A percentile compares a stretch with the other conserved stretches of the same genome.
phyloP scores from a whole-genome alignment of 2,888 invertebrate species.

The Pherbina coryleti region DNA sequence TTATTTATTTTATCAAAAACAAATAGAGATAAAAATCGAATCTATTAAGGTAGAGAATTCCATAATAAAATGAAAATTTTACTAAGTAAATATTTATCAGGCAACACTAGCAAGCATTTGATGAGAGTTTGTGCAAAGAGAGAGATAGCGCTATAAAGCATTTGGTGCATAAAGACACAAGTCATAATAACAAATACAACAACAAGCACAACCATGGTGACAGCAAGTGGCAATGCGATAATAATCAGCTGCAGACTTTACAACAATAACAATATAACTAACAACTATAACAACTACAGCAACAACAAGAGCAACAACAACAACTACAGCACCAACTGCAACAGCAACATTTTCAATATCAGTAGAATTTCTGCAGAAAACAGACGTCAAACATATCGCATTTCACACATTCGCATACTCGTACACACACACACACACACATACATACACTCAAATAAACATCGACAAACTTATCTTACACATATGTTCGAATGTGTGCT shows the following conservation, averaged over 20 bases:
- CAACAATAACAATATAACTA: conserved; percentile 37
- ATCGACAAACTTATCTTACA: neutral
- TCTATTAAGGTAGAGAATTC: no score
- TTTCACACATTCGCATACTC: conserved; percentile 24
- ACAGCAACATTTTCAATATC: conserved; percentile 21
- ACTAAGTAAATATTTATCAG: no score
- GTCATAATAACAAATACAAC: neutral
- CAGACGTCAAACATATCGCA: conserved; percentile 41
- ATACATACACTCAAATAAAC: neutral
- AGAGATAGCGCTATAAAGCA: neutral
- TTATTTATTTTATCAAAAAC: no score
- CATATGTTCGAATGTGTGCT: neutral
- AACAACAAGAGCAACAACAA: conserved; percentile 39
- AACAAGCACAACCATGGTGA: conserved; percentile 17
- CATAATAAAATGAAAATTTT: no score
- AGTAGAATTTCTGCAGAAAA: conserved; percentile 39
- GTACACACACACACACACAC: conserved; percentile 18
- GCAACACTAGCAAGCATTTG: neutral
- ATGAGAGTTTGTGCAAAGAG: neutral
- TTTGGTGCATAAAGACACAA: neutral
- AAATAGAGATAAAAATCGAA: no score
- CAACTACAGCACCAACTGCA: conserved; percentile 44
- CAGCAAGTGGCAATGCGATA: conserved; percentile 30
- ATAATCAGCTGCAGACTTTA: conserved; percentile 36
- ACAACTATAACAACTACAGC: conserved; percentile 12